Percentiles rank a stretch among this genome's conserved stretches.
phyloP scores from a whole-genome alignment of 1,140 invertebrate genomes.

The Macrosteles quadrilineatus region DNA sequence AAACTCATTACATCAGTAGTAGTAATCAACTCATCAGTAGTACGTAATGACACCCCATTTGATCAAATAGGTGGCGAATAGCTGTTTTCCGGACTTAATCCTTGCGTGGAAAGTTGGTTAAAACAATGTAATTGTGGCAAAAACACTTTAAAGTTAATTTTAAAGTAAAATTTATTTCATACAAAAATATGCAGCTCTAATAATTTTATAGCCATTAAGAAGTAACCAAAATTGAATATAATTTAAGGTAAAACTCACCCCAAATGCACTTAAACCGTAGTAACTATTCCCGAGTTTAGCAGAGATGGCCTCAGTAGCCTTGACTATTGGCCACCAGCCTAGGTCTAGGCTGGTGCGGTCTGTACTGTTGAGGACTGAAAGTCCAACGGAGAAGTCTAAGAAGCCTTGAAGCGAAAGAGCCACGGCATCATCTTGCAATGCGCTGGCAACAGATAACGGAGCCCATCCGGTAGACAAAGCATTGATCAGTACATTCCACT shows the following conservation, averaged over 20 bases:
- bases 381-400: background rate
- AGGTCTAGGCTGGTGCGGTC: background rate
- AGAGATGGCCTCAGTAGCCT: background rate
- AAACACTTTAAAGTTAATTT: no score
- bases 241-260: background rate
- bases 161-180: no score
- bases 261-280: background rate
- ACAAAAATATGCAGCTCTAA: no score
- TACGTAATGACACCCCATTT: no score
- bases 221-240: no score
- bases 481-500: background rate
- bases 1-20: no score
- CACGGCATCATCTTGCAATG: conserved; percentile 1
- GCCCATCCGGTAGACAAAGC: background rate
- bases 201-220: no score
- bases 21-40: no score
- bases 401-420: background rate
- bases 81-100: no score
- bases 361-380: background rate
- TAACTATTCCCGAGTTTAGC: background rate
- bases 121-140: no score
- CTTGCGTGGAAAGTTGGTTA: no score
- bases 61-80: no score
- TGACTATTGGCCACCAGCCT: background rate
- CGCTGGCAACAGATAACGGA: background rate